phyloP scores from a whole-genome alignment of 64 coral and sea anemone genomes.

The Pachyseris speciosa region DNA sequence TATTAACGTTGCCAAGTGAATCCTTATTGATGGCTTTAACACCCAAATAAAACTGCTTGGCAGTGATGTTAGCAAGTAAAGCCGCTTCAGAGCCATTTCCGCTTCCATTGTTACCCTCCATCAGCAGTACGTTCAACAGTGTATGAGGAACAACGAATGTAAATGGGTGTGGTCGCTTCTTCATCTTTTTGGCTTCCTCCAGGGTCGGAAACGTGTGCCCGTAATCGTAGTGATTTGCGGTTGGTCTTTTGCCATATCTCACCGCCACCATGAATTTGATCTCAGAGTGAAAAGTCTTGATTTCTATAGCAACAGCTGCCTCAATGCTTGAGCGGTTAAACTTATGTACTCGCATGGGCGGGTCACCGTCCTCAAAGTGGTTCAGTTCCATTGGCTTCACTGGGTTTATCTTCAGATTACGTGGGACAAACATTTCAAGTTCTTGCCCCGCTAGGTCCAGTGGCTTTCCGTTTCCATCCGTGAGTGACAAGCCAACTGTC shows the following conservation, averaged over 20 bases:
- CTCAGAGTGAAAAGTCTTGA: slow-evolving; percentile 66
- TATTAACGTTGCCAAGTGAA: slow-evolving; percentile 30
- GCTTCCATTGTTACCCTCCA: slow-evolving; percentile 22
- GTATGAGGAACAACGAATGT: slow-evolving; percentile 80
- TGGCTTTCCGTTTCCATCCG: slow-evolving; percentile 87
- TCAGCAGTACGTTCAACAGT: slow-evolving; percentile 45
- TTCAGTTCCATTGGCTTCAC: slow-evolving; percentile 88
- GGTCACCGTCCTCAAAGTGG: slow-evolving; percentile 71
- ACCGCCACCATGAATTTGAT: slow-evolving; percentile 68
- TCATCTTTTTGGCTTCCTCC: slow-evolving; percentile 82
- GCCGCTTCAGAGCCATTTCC: slow-evolving; percentile 45
- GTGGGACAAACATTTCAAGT: slow-evolving; percentile 93
- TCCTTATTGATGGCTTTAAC: slow-evolving; percentile 89
- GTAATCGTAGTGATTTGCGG: slow-evolving; percentile 78
- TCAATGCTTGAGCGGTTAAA: slow-evolving; percentile 86
- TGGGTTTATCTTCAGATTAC: slow-evolving; percentile 89
- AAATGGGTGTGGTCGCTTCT: slow-evolving; percentile 84
- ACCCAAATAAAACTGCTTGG: slow-evolving; percentile 75
- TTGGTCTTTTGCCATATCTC: slow-evolving; percentile 72
- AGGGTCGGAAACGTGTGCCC: slow-evolving; percentile 76
- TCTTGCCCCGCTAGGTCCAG: slow-evolving; percentile 84
- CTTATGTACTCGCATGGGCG: slow-evolving; percentile 90
- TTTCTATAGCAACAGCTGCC: slow-evolving; percentile 73
- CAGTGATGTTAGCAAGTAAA: neutral
- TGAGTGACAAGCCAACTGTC: slow-evolving; percentile 81